Base-by-base conservation (phyloP, 2,797 vertebrate genomes). In the Geotrypetes seraphini region DNA sequence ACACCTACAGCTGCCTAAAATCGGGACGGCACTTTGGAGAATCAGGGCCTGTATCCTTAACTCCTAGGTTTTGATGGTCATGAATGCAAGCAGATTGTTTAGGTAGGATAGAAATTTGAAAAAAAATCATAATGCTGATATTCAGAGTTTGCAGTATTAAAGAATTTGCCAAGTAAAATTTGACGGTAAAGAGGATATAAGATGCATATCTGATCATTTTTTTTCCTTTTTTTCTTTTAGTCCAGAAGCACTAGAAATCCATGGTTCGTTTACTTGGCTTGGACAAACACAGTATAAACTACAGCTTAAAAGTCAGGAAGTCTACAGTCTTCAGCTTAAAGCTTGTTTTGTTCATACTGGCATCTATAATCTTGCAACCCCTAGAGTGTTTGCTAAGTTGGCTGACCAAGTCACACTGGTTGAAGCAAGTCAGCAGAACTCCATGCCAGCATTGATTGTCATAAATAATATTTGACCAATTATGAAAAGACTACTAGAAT, bases 301-400 rank as follows among this genome's bases (percentile, higher is more conserved):
- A 47, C 87, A 86, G 12, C 82, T 98, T 31, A 71, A 77, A 56
- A 75, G 89, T 19, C 86, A 86, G 47, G 85, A 96, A 58, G 81
- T 89, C 6, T 69, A 65, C 40, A 78, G 80, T 37, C 63, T 96
- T 35, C 76, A 80, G 24, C 76, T 98, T 52, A 85, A 72, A 27
- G 95, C 94, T 31, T 95, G 92, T 52, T 98, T 98, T 14, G 84
- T 94, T 39, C 89, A 85, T 37, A 86, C 93, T 0, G 95, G 94
- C 14, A 93, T 98, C 45, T 98, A 97, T 76, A 96, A 98, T 56
- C 86, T 98, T 21, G 92, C 91, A 57, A 95, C 91, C 3, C 86
- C 86, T 1, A 75, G 88, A 16, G 86, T 98, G 27, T 91, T 92
- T 39, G 94, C 92, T 48, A 92, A 86, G 71, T 80, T 89, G 6